Percentiles rank a stretch among this genome's conserved stretches.
These are phyloP conservation scores for Geotrupes spiniger DNA, from an alignment of 2,888 invertebrate species.

Conservation along the genomic window DNA sequence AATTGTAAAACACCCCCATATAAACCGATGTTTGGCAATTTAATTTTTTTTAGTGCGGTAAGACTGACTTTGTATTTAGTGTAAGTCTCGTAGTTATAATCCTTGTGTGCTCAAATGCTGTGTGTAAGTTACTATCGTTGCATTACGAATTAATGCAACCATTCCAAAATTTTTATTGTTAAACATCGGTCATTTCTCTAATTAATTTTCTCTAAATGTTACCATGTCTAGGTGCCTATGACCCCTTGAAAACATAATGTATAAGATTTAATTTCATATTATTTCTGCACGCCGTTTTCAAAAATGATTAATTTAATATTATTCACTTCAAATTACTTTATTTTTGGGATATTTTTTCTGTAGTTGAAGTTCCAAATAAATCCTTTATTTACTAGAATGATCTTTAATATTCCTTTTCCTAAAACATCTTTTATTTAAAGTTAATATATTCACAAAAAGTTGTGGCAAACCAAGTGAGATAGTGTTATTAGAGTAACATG, in stretches of 20 bases:
- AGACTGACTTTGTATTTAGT: constrained; percentile 28
- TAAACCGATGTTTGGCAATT: constrained; percentile 43
- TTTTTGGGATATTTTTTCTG: constrained; percentile 32
- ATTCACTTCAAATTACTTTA: constrained; percentile 16
- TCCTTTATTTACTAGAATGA: constrained; percentile 15
- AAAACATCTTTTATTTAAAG: no score
- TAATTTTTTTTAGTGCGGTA: constrained; percentile 33
- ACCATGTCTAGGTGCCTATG: constrained; percentile 47
- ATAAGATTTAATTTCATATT: constrained; percentile 25
- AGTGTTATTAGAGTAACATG: no score
- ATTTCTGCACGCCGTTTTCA: constrained; percentile 32
- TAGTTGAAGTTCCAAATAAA: constrained; percentile 35
- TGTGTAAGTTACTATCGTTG: constrained; percentile 34
- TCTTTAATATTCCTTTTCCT: no score
- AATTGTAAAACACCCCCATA: constrained; percentile 37
- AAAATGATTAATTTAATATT: constrained; percentile 14
- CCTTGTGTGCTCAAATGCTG: constrained; percentile 40
- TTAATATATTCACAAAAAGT: no score
- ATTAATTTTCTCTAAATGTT: constrained; percentile 37
- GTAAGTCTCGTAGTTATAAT: constrained; percentile 18
- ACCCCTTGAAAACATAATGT: constrained; percentile 30
- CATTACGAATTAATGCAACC: constrained; percentile 26
- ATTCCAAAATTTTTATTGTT: constrained; percentile 38
- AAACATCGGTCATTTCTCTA: constrained; percentile 38
- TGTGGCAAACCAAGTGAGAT: no score